These are phyloP conservation scores for Euborellia annulipes DNA, from an alignment of 1,140 invertebrate species.

Conservation along the genomic window DNA sequence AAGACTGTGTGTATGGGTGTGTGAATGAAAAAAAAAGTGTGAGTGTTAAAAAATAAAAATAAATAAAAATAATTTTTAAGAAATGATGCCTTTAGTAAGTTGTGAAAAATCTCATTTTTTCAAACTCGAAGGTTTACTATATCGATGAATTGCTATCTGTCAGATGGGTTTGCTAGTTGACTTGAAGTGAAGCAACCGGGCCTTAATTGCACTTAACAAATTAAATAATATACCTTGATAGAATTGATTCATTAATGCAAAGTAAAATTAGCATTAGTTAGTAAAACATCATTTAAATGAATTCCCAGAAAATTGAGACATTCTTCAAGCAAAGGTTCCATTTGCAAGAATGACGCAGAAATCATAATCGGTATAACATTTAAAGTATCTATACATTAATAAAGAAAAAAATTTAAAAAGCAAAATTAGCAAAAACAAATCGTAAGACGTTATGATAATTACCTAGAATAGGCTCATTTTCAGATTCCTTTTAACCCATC, in stretches of 20 bases:
- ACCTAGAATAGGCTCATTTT: constrained; percentile 4
- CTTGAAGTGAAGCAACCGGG: too few species aligned
- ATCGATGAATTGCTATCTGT: too few species aligned
- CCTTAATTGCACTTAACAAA: too few species aligned
- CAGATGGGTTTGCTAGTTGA: too few species aligned
- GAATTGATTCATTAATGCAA: constrained; percentile 63
- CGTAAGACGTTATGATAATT: neutral
- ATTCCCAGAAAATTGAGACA: constrained; percentile 66
- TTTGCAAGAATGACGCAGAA: constrained; percentile 85
- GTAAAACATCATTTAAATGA: constrained; percentile 63
- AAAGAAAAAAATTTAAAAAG: constrained; percentile 11
- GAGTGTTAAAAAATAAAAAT: too few species aligned
- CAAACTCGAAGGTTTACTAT: too few species aligned
- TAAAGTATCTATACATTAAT: constrained; percentile 48
- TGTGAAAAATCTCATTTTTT: too few species aligned
- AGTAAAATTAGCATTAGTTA: constrained; percentile 59
- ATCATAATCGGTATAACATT: constrained; percentile 85
- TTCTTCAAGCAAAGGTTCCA: constrained; percentile 70
- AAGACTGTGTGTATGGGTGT: too few species aligned
- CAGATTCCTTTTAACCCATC: constrained; percentile 66
- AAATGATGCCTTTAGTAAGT: too few species aligned
- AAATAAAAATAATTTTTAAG: too few species aligned
- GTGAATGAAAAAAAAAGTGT: too few species aligned
- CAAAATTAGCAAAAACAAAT: neutral
- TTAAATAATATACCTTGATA: constrained; percentile 45